Conservation (phyloP, 2,888 invertebrate species). For the Merodon equestris region DNA sequence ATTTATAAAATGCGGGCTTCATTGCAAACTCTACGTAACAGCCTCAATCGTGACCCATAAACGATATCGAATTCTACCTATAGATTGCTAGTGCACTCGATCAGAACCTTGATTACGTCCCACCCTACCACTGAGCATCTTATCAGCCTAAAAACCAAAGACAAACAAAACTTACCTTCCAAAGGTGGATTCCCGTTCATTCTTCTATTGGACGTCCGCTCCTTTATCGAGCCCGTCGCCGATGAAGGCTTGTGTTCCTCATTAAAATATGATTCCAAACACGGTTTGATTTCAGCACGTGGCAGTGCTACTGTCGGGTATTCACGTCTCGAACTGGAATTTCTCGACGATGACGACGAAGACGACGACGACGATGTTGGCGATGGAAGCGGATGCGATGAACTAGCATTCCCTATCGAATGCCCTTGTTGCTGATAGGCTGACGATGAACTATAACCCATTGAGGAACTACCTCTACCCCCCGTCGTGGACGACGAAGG, state of each 20-base stretch:
- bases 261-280: constrained; percentile 86
- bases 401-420: constrained; percentile 24
- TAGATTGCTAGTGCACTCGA: no score
- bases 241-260: constrained; percentile 81
- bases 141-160: no score
- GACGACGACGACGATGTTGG: constrained; percentile 60
- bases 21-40: no score
- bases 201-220: constrained; percentile 71
- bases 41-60: no score
- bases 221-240: constrained; percentile 73
- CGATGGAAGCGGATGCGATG: constrained; percentile 34
- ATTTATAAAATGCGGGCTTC: no score
- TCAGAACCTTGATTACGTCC: no score
- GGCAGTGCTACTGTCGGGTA: constrained; percentile 80
- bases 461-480: constrained; percentile 20
- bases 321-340: constrained; percentile 70
- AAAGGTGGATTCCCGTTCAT: constrained; percentile 78
- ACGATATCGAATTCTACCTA: no score
- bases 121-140: no score
- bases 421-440: constrained; percentile 35
- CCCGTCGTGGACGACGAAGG: constrained; percentile 46
- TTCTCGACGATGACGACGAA: constrained; percentile 62
- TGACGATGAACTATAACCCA: constrained; percentile 39
- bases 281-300: constrained; percentile 85
- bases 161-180: constrained; percentile 74